A percentile compares a stretch with the other conserved stretches of the same genome.
Conservation (phyloP, 2,888 invertebrate species). For the Clunio marinus region DNA sequence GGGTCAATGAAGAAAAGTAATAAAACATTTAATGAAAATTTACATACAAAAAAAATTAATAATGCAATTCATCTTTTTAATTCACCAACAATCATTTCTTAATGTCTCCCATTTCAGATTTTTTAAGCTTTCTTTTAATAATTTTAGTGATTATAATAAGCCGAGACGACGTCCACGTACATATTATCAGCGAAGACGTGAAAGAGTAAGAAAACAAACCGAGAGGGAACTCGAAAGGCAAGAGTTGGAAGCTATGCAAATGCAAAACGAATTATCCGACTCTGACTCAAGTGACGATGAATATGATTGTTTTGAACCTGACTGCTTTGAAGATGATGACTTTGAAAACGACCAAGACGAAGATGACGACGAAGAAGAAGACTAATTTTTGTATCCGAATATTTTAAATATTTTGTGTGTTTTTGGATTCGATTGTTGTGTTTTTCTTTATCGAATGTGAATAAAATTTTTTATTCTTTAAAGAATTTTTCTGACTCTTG, state of each 20-base stretch:
- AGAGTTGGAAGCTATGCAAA: constrained; percentile 3
- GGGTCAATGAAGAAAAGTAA: neutral
- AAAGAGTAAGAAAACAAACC: neutral
- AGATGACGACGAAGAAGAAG: neutral
- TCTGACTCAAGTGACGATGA: neutral
- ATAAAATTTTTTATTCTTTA: too few species aligned
- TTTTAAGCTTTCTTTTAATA: neutral
- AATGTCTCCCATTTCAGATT: neutral
- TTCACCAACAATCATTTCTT: neutral
- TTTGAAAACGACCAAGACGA: neutral
- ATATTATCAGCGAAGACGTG: constrained; percentile 1
- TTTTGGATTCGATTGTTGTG: too few species aligned
- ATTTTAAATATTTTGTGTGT: too few species aligned
- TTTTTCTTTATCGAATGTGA: too few species aligned
- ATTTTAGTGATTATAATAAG: neutral
- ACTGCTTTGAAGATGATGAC: neutral
- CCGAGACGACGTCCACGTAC: neutral
- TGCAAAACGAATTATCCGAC: neutral
- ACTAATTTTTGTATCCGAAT: too few species aligned
- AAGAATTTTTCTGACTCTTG: too few species aligned
- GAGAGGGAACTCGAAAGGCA: neutral
- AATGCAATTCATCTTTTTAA: neutral
- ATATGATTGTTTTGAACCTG: neutral
- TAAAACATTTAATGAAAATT: neutral
- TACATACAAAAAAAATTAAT: neutral